A percentile compares a stretch with the other conserved stretches of the same genome.
These are phyloP conservation scores for Monodelphis domestica DNA, from an alignment of 2,797 vertebrate genomes.

Conservation along the genomic window DNA sequence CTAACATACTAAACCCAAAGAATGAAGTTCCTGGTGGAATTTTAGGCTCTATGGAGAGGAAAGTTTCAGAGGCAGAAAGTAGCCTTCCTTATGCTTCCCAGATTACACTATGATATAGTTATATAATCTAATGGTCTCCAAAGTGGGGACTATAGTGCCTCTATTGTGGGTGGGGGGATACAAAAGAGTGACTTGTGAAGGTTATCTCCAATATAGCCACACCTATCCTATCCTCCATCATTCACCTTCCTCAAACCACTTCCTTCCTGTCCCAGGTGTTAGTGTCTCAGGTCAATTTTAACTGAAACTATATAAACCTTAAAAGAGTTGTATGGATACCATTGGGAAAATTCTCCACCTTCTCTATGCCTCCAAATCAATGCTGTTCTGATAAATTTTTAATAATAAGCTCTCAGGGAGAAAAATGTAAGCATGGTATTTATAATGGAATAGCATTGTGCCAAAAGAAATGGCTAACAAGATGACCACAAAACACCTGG, in stretches of 20 bases:
- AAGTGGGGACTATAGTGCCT: background rate
- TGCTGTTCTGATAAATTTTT: background rate
- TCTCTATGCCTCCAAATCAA: background rate
- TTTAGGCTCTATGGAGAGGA: background rate
- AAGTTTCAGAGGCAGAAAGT: background rate
- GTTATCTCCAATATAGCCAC: background rate
- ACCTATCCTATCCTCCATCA: background rate
- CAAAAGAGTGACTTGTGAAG: background rate
- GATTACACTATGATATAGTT: background rate
- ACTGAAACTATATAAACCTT: background rate
- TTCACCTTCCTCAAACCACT: background rate
- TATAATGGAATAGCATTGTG: too few species aligned
- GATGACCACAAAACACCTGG: too few species aligned
- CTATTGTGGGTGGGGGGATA: background rate
- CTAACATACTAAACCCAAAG: background rate
- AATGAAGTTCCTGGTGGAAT: background rate
- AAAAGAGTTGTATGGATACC: background rate
- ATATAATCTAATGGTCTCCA: background rate
- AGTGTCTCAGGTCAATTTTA: background rate
- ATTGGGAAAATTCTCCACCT: background rate
- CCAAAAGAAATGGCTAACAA: too few species aligned
- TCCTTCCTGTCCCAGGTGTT: background rate
- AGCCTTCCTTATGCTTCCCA: background rate
- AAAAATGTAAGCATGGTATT: background rate
- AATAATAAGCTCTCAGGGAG: background rate